Evolutionary conservation across 2,888 invertebrate genomes (phyloP), one percentile per base, ranked within the genome.

Genomic region (Dorcus parallelipipedus): DNA sequence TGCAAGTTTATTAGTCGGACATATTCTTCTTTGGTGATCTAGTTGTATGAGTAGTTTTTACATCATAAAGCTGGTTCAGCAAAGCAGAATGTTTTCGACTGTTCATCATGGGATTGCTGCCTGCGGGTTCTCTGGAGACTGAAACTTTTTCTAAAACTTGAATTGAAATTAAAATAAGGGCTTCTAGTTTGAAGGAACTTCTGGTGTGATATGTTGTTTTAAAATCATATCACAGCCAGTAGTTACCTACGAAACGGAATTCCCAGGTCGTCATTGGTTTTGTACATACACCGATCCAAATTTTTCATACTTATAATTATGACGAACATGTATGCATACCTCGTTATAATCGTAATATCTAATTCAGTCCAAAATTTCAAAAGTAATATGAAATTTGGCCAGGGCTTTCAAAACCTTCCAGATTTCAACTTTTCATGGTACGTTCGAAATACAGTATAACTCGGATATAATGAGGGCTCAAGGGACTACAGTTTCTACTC

Each of bases 11-110:
- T 54, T 52, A 53, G 76, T 76, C 75, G 73, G 71, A 69, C 73
- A 72, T 76, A 78, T 78, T 78, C 76, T 78, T 77, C 78, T 78
- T 78, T 79, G 78, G 77, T 79, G 78, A 77, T 76, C 77, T 78
- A 78, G 78, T 76, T 79, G 76, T 78, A 79, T 79, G 77, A 77
- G 71, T 74, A 68, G 69, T 68, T 69, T 70, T 67, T 64, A 71
- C 71, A 64, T 78, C 77, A 78, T 79, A 79, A 77, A 79, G 76
- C 78, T 79, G 76, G 78, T 76, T 78, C 78, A 79, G 76, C 78
- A 77, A 78, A 79, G 78, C 75, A 78, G 76, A 77, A 76, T 77
- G 74, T 71, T 70, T 71, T 73, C 73, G 76, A 76, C 76, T 71
- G 63, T 64, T 64, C 73, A 56, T 66, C 75, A 67, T 41, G 69